A percentile compares a stretch with the other conserved stretches of the same genome.
Conservation (phyloP, 1,140 invertebrate genomes). For the Aphidius gifuensis region DNA sequence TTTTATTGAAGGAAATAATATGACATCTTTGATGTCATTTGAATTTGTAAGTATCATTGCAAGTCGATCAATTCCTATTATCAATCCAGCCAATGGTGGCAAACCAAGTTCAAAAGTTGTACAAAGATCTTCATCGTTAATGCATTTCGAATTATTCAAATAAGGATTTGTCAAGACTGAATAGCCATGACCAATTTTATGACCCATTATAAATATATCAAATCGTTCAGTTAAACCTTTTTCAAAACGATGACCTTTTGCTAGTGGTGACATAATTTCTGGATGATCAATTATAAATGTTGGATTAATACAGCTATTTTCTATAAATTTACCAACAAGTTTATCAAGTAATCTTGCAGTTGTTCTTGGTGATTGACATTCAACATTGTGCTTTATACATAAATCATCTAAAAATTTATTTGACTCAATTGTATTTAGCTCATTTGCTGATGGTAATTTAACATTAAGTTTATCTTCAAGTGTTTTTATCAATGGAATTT, state of each 20-base stretch:
- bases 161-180: slow-evolving; percentile 98
- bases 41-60: slow-evolving; percentile 98
- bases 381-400: slow-evolving; percentile 83
- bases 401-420: slow-evolving; percentile 77
- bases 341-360: slow-evolving; percentile 93
- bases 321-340: slow-evolving; percentile 93
- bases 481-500: slow-evolving; percentile 88
- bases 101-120: slow-evolving; percentile 96
- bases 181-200: slow-evolving; percentile 98
- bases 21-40: slow-evolving; percentile 96
- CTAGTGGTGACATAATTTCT: slow-evolving; percentile 97
- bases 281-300: slow-evolving; percentile 98
- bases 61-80: slow-evolving; percentile 94
- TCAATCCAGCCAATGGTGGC: slow-evolving; percentile 98
- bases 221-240: slow-evolving; percentile 93
- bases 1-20: slow-evolving; percentile 83
- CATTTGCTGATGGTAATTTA: slow-evolving; percentile 76
- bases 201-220: slow-evolving; percentile 96
- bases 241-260: slow-evolving; percentile 91
- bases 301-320: slow-evolving; percentile 93
- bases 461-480: slow-evolving; percentile 80
- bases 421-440: slow-evolving; percentile 65
- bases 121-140: slow-evolving; percentile 96
- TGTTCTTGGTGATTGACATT: slow-evolving; percentile 90
- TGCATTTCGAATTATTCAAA: slow-evolving; percentile 95